Base-by-base conservation (phyloP, 2,888 invertebrate genomes). In the Anodontia alba region DNA sequence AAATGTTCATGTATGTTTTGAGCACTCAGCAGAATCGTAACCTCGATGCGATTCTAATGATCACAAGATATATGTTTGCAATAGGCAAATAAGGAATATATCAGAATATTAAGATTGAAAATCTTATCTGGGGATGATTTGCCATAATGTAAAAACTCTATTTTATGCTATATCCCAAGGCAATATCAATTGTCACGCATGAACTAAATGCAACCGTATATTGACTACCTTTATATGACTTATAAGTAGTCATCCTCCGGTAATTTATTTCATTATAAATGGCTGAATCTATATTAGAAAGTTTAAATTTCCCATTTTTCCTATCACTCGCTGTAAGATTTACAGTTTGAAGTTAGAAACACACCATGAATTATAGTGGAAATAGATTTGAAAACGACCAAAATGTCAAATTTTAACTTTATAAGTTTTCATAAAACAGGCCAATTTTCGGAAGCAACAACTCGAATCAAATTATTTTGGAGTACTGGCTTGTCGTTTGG, bases 361-460 rank as follows among this genome's bases (percentile, higher is more conserved):
- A 73, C 67, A 72, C 66, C 74, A 81, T 84, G 81, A 81, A 84
- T 78, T 79, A 84, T 77, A 77, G 76, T 76, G 77, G 74, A 84
- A 79, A 77, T 72, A 78, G 74, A 75, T 77, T 69, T 68, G 31
- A 29, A n/a, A 54, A 54, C 54, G 17, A 54, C 54, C 12, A 54
- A 54, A 54, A 31, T 62, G 62, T 33, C 33, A 8, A 54, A 12
- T 62, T 62, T 62, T 7, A 5, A 62, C 3, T 10, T 62, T 62
- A 62, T 62, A 17, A 62, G 1, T 62, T 62, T 62, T 62, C 62
- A 62, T 62, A 67, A 46, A 38, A 54, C 31, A 15, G 75, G 62
- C 33, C 66, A 82, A 78, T 82, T 82, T 78, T 76, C 78, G 23
- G 68, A 81, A 23, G 54, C 71, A 78, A 38, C 69, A 31, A 78